Evolutionary conservation across 1,140 invertebrate species (phyloP), one percentile per base, ranked within the genome.

Genomic region (Epicauta chinensis): DNA sequence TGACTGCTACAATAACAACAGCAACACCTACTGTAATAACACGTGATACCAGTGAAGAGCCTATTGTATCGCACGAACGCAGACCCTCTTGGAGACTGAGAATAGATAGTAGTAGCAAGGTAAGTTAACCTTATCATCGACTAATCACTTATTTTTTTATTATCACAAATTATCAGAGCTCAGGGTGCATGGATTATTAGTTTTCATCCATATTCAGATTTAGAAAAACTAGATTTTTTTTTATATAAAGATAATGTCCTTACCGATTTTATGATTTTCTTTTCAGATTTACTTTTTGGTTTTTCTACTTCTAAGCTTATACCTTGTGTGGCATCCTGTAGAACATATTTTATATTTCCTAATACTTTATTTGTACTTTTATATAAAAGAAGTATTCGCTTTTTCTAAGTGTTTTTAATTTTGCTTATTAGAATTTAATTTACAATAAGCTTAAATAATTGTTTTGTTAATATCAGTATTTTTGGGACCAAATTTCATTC

Each of bases 81-180:
- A 81, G 90, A 66, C 90, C 91, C 2, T 93, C 90, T 57, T 93
- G 91, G 91, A 81, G 89, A 70, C 78, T 93, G 59, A 83, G 86
- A 69, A 84, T 92, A 69, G 89, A 92, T 78, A 87, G 83, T 71
- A 58, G 57, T 46, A 89, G 83, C 76, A 93, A 91, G 87, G 87
- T 89, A 75, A 55, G 64, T 66, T n/a, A n/a, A n/a, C n/a, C n/a
- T n/a, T n/a, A n/a, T n/a, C n/a, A n/a, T n/a, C n/a, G n/a, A n/a
- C n/a, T n/a, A n/a, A n/a, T n/a, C n/a, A n/a, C n/a, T n/a, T n/a
- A n/a, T n/a, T n/a, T n/a, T n/a, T n/a, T n/a, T n/a, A n/a, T n/a
- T n/a, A n/a, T n/a, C n/a, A n/a, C n/a, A n/a, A n/a, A n/a, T n/a
- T n/a, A n/a, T n/a, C n/a, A n/a, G n/a, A n/a, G n/a, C n/a, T n/a